These are phyloP conservation scores for Tineola bisselliella DNA, from an alignment of 2,888 invertebrate species.

Conservation along the genomic window DNA sequence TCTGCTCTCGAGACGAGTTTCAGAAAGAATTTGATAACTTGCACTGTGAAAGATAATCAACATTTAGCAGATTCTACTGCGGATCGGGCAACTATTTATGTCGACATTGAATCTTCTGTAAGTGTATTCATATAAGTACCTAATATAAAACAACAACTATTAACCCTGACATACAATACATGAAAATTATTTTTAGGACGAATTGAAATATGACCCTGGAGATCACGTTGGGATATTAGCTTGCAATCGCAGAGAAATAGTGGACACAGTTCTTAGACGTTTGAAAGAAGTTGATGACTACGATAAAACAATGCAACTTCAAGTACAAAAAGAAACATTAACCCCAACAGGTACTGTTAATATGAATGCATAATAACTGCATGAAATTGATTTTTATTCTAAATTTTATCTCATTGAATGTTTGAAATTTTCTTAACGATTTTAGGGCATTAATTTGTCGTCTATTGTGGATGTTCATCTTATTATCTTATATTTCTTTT, in stretches of 20 bases:
- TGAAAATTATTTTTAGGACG: constrained; percentile 32
- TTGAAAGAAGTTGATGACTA: constrained; percentile 74
- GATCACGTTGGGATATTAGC: constrained; percentile 95
- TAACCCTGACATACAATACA: background rate
- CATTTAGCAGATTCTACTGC: constrained; percentile 68
- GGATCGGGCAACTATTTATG: constrained; percentile 67
- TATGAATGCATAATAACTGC: no score
- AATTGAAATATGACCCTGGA: constrained; percentile 83
- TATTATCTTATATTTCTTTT: background rate
- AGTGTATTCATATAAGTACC: constrained; percentile 21
- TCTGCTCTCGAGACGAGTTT: constrained; percentile 39
- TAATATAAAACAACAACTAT: background rate
- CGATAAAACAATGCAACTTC: constrained; percentile 77
- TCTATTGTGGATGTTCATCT: no score
- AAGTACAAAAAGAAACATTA: constrained; percentile 83
- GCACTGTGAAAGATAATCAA: constrained; percentile 63
- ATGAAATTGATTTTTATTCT: no score
- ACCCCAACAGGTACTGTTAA: constrained; percentile 76
- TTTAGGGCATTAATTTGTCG: no score
- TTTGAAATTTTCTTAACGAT: no score
- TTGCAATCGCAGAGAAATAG: constrained; percentile 79
- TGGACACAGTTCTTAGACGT: constrained; percentile 78
- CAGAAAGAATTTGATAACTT: constrained; percentile 54
- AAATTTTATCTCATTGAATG: no score
- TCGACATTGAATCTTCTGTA: constrained; percentile 64